These are phyloP conservation scores for Scortum barcoo DNA, from an alignment of 2,113 vertebrate species.

Conservation along the genomic window DNA sequence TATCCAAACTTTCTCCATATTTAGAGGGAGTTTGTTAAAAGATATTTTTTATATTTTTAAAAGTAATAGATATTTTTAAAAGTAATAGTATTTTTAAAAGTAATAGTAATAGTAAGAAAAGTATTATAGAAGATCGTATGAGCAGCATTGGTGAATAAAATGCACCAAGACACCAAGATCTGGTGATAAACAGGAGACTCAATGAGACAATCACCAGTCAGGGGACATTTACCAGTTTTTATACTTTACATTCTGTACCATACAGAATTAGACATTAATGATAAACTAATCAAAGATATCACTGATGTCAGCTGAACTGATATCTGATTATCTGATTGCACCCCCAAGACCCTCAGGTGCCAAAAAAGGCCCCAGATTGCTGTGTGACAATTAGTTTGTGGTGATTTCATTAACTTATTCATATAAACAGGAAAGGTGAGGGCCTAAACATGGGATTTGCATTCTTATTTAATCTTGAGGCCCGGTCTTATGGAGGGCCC, in stretches of 20 bases:
- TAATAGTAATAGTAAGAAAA: no score
- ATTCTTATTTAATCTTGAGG: neutral
- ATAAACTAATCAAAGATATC: neutral
- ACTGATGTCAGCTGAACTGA: neutral
- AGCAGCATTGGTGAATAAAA: neutral
- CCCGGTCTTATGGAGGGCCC: no score
- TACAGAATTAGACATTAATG: neutral
- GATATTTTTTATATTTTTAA: no score
- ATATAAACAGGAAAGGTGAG: constrained; percentile 1
- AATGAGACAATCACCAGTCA: neutral
- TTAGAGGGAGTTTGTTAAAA: no score
- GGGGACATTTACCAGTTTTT: neutral
- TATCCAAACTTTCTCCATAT: no score
- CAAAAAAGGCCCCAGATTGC: no score
- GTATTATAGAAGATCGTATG: no score
- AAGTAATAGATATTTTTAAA: no score
- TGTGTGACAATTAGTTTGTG: neutral
- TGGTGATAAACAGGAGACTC: no score
- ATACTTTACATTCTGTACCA: neutral
- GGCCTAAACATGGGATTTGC: neutral
- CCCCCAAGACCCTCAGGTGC: no score
- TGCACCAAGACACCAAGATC: neutral
- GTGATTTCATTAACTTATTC: constrained; percentile 30
- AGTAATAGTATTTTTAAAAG: no score
- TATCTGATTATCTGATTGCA: neutral